phyloP scores from a whole-genome alignment of 1,140 invertebrate genomes.

The Zophobas morio region DNA sequence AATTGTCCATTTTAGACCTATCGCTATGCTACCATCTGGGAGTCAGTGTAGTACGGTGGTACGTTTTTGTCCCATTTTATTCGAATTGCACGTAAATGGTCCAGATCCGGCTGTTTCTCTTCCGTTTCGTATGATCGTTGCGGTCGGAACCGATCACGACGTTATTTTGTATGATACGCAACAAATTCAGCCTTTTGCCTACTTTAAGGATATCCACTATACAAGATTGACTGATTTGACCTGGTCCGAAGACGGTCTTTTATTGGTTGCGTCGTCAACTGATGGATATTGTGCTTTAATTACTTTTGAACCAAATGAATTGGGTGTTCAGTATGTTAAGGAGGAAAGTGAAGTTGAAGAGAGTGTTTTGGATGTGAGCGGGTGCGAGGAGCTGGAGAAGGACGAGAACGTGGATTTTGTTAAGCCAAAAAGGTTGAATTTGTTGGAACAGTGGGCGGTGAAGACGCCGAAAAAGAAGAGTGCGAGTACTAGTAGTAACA shows the following conservation, averaged over 20 bases:
- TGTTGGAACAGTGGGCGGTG: constrained; percentile 61
- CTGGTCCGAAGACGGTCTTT: constrained; percentile 90
- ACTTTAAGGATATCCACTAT: constrained; percentile 94
- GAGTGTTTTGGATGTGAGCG: constrained; percentile 55
- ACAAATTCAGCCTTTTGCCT: constrained; percentile 86
- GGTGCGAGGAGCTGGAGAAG: constrained; percentile 61
- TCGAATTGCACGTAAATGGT: constrained; percentile 75
- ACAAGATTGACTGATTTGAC: constrained; percentile 91
- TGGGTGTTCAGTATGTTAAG: constrained; percentile 80
- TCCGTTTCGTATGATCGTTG: constrained; percentile 91
- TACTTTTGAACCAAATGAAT: constrained; percentile 85
- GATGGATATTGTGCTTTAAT: constrained; percentile 96
- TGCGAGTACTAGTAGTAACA: constrained; percentile 21
- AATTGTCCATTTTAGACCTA: constrained; percentile 76
- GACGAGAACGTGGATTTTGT: constrained; percentile 64
- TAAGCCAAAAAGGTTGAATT: constrained; percentile 60
- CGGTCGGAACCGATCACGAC: constrained; percentile 89
- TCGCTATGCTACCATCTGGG: constrained; percentile 83
- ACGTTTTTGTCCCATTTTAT: constrained; percentile 86
- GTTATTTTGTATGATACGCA: constrained; percentile 94
- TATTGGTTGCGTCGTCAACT: constrained; percentile 91
- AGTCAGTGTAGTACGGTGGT: constrained; percentile 86
- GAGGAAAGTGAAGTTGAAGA: constrained; percentile 66
- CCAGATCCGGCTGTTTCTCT: constrained; percentile 73
- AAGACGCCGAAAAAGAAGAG: constrained; percentile 60